Percentiles rank a stretch among this genome's conserved stretches.
Conservation (phyloP, 2,113 vertebrate species). For the Calidris pygmaea region DNA sequence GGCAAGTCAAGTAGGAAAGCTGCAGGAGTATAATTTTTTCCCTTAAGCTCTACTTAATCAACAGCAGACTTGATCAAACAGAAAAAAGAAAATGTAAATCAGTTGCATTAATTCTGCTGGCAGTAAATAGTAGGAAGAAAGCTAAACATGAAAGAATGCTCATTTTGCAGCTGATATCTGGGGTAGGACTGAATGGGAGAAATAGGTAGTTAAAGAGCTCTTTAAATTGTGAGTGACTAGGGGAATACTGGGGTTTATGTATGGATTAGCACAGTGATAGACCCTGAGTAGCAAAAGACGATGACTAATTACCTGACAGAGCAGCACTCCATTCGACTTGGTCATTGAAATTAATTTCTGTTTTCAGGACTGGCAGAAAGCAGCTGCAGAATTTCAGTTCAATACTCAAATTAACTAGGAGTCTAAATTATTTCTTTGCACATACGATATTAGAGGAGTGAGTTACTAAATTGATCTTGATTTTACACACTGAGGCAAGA, state of each 20-base stretch:
- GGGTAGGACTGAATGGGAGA: conserved; percentile 48
- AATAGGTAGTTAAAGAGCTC: conserved; percentile 76
- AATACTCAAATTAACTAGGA: conserved; percentile 86
- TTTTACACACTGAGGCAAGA: conserved; percentile 65
- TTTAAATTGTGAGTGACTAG: conserved; percentile 75
- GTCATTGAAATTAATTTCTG: conserved; percentile 93
- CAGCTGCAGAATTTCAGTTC: conserved; percentile 84
- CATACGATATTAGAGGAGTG: conserved; percentile 72
- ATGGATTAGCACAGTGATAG: conserved; percentile 91
- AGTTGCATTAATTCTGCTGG: conserved; percentile 73
- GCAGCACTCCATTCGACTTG: conserved; percentile 85
- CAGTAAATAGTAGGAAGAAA: conserved; percentile 71
- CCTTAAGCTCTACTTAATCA: conserved; percentile 79
- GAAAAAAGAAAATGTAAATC: conserved; percentile 77
- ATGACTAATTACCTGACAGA: conserved; percentile 98
- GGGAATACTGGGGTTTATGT: conserved; percentile 81
- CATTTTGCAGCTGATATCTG: conserved; percentile 48
- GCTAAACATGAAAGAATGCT: conserved; percentile 68
- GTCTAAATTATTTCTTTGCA: conserved; percentile 83
- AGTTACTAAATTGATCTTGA: conserved; percentile 77
- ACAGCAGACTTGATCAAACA: conserved; percentile 76
- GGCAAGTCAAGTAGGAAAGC: conserved; percentile 75
- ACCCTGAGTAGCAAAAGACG: conserved; percentile 87
- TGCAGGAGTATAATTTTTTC: conserved; percentile 64
- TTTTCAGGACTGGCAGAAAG: conserved; percentile 84